Evolutionary conservation across 2,113 vertebrate species (phyloP), one percentile per base, ranked within the genome.

Genomic region (Muntiacus muntjak): DNA sequence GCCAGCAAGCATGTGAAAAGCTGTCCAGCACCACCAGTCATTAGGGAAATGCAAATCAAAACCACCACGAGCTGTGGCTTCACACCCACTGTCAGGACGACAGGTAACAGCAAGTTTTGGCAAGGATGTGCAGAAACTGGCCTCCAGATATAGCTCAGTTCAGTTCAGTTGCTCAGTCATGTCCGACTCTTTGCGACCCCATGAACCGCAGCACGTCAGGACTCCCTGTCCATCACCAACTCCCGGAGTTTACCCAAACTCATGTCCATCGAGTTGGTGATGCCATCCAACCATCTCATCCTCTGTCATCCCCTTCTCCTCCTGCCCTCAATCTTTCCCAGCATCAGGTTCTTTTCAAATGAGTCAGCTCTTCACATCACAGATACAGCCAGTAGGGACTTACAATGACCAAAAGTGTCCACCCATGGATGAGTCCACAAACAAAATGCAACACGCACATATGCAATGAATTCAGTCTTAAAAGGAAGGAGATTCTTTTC

Each of bases 381-480:
- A 74, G 11, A 25, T 74, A 26, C 23, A 43, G 23, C 52, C 8
- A 5, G 10, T 6, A 12, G 78, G 21, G 47, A 28, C 30, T 2
- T 7, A 71, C 33, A 19, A 11, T 3, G 10, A 54, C 28, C 45
- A 5, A 19, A 40, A 79, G 36, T 0, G 16, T 57, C 84, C 40
- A 6, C 6, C 52, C 28, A 1, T 0, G 1, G 47, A 7, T 0
- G 28, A 14, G 2, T 1, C 14, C 10, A 25, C 7, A 4, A 30
- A 36, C 50, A 36, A 79, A 25, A 25, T 7, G 14, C 26, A 4
- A 28, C 0, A 7, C 86, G 16, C 60, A 36, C 60, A n/a, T 0
- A 5, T 6, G 36, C 87, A 26, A 19, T 11, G 25, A 40, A 52
- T 5, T 9, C 26, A 0, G 17, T 54, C 81, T 23, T 81, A 52